Conservation (phyloP, 2,888 invertebrate genomes). For the Antheraea assamensis region DNA sequence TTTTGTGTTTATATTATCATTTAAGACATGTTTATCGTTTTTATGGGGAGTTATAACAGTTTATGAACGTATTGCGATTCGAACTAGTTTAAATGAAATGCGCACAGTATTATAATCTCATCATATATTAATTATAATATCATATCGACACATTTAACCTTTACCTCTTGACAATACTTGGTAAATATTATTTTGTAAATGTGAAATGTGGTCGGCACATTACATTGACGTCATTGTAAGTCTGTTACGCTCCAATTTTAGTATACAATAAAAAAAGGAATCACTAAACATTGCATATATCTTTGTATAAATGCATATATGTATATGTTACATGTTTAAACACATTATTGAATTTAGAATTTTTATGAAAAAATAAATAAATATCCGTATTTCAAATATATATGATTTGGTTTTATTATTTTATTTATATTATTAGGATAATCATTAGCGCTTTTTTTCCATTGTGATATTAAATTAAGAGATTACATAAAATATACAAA, state of each 20-base stretch:
- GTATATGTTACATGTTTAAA: slow-evolving; percentile 83
- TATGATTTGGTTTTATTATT: slow-evolving; percentile 67
- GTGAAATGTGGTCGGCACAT: slow-evolving; percentile 72
- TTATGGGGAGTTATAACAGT: slow-evolving; percentile 28
- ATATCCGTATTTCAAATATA: slow-evolving; percentile 83
- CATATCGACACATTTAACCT: slow-evolving; percentile 54
- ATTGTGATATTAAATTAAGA: neutral
- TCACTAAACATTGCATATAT: slow-evolving; percentile 82
- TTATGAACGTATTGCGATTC: slow-evolving; percentile 67
- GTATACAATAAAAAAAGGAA: slow-evolving; percentile 70
- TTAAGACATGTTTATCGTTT: neutral
- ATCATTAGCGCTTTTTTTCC: neutral
- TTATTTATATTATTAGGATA: slow-evolving; percentile 33
- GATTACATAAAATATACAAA: neutral
- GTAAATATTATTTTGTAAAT: slow-evolving; percentile 79
- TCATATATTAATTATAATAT: slow-evolving; percentile 46
- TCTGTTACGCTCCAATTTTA: slow-evolving; percentile 79
- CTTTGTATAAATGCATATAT: slow-evolving; percentile 83
- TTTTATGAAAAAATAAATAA: slow-evolving; percentile 83
- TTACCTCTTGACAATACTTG: slow-evolving; percentile 81
- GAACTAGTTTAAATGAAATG: slow-evolving; percentile 66
- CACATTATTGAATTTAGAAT: slow-evolving; percentile 83
- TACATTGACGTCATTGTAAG: slow-evolving; percentile 48
- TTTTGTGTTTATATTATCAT: neutral
- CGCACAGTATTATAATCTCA: slow-evolving; percentile 72